Conservation (phyloP, 2,888 invertebrate species). For the Adineta ricciae region DNA sequence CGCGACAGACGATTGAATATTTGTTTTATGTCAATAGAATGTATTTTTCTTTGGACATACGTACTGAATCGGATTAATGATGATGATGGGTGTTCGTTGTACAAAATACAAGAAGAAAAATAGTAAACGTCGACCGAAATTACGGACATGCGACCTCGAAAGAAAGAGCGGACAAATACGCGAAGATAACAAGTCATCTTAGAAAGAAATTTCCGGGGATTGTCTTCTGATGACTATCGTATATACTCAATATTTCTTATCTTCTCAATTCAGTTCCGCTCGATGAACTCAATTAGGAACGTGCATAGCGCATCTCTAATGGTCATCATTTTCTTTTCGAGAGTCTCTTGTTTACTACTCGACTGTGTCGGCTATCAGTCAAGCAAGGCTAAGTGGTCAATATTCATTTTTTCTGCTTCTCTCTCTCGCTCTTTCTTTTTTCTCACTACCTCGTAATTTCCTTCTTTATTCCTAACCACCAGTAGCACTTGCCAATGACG, state of each 20-base stretch:
- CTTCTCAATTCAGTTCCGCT: constrained; percentile 2
- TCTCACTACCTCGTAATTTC: background rate
- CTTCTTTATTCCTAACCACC: background rate
- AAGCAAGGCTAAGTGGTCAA: constrained; percentile 15
- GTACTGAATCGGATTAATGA: background rate
- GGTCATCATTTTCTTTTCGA: constrained; percentile 1
- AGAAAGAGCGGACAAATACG: background rate
- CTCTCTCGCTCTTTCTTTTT: background rate
- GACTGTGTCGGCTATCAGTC: background rate
- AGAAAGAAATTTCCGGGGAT: background rate
- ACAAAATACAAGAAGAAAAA: background rate
- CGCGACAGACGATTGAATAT: too few species aligned
- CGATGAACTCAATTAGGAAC: background rate
- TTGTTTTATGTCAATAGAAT: too few species aligned
- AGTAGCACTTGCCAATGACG: background rate
- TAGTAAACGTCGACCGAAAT: background rate
- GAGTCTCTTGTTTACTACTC: background rate
- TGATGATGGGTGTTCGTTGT: background rate
- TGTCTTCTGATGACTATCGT: background rate
- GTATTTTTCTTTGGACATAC: too few species aligned
- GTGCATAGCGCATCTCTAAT: background rate
- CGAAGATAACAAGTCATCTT: background rate
- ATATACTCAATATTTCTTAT: background rate
- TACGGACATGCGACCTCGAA: background rate
- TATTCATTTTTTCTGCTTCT: background rate